These are phyloP conservation scores for Parazoanthus darwini DNA, from an alignment of 92 coral and sea anemone genomes.

Conservation along the genomic window DNA sequence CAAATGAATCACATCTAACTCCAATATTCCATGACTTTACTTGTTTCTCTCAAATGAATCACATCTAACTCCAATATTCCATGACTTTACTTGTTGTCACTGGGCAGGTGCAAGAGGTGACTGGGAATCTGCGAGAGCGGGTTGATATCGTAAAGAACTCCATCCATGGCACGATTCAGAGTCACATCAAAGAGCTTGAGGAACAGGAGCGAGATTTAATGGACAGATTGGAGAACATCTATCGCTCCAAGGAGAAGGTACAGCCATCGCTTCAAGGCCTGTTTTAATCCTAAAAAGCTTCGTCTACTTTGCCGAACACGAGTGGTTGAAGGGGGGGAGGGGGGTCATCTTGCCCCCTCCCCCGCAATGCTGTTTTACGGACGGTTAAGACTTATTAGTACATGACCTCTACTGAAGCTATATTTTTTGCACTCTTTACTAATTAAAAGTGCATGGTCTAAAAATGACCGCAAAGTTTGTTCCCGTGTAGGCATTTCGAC, in stretches of 20 bases:
- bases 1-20: background rate
- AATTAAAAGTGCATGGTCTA: no score
- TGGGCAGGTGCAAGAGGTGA: slow-evolving; percentile 59
- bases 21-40: background rate
- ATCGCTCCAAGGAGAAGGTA: slow-evolving; percentile 81
- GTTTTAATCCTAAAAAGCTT: no score
- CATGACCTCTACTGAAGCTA: no score
- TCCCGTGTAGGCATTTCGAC: no score
- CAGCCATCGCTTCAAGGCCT: background rate
- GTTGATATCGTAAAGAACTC: slow-evolving; percentile 74
- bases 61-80: background rate
- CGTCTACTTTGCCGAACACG: no score
- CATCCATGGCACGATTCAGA: slow-evolving; percentile 74
- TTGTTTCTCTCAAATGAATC: background rate
- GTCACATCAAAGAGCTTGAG: slow-evolving; percentile 76
- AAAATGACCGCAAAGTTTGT: no score
- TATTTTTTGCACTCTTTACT: no score
- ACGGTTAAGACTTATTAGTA: no score
- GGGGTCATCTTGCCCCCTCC: no score
- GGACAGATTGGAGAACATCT: slow-evolving; percentile 66
- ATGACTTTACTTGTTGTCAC: background rate
- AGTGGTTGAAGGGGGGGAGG: no score
- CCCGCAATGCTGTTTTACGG: no score
- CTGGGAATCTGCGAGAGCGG: slow-evolving; percentile 60
- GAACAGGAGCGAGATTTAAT: slow-evolving; percentile 77